Conservation (phyloP, 2,113 vertebrate genomes). For the Oryzias curvinotus region DNA sequence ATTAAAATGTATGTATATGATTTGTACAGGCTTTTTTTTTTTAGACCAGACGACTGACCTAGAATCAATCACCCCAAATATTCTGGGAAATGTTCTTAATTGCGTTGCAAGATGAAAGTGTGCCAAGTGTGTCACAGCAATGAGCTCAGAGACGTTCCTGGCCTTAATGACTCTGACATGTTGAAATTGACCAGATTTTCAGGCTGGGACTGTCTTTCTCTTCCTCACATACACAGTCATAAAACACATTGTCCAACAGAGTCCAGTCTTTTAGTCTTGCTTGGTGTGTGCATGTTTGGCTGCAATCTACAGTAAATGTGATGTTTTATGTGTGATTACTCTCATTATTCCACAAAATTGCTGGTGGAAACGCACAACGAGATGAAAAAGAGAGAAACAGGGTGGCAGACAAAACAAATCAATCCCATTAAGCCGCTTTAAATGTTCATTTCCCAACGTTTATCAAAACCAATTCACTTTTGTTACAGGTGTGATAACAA, state of each 20-base stretch:
- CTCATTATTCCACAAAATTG: constrained; percentile 23
- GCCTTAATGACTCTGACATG: constrained; percentile 63
- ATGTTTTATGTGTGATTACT: constrained; percentile 24
- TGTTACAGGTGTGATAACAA: constrained; percentile 10
- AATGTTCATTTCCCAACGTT: constrained; percentile 9
- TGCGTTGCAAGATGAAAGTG: constrained; percentile 35
- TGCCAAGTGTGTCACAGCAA: constrained; percentile 64
- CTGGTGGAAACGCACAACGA: constrained; percentile 19
- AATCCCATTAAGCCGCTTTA: constrained; percentile 3
- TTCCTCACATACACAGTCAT: constrained; percentile 61
- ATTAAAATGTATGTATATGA: neutral
- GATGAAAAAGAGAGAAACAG: constrained; percentile 29
- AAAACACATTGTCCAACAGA: constrained; percentile 61
- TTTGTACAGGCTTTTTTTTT: neutral
- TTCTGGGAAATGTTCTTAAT: constrained; percentile 47
- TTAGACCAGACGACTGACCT: constrained; percentile 20
- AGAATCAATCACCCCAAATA: constrained; percentile 40
- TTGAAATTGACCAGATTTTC: constrained; percentile 67
- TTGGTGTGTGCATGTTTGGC: neutral
- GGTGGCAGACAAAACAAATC: constrained; percentile 4
- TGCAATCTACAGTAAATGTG: constrained; percentile 23
- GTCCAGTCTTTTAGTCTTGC: constrained; percentile 22
- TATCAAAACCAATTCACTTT: constrained; percentile 16
- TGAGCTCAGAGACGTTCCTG: constrained; percentile 63
- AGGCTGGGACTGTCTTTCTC: constrained; percentile 63